phyloP scores from a whole-genome alignment of 2,797 vertebrate species.

The Jordanella pulchra region DNA sequence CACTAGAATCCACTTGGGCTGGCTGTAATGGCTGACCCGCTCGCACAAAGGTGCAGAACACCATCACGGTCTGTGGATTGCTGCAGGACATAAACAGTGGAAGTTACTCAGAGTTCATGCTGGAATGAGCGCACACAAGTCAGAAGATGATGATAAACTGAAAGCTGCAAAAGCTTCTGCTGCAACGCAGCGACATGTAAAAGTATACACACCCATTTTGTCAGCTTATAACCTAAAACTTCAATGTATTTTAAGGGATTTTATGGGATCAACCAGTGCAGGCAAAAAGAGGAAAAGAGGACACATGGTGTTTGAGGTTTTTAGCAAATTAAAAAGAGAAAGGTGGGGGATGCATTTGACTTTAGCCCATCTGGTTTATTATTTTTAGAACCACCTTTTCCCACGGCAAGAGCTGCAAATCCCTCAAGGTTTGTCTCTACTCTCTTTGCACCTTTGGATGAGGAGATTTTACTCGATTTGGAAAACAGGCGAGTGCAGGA shows the following conservation, averaged over 20 bases:
- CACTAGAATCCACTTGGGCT: constrained; percentile 67
- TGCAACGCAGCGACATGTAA: constrained; percentile 8
- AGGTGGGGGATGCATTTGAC: not conserved
- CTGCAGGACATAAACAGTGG: constrained; percentile 52
- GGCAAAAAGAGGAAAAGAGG: not conserved
- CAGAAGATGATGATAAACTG: constrained; percentile 51
- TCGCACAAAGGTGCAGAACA: constrained; percentile 31
- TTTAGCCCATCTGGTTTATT: not conserved
- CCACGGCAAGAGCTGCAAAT: not conserved
- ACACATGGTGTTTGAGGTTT: not conserved
- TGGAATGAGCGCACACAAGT: constrained; percentile 61
- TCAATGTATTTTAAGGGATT: not conserved
- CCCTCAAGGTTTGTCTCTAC: not conserved
- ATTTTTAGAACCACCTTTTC: not conserved
- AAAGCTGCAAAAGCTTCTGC: constrained; percentile 32
- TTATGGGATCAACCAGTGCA: not conserved
- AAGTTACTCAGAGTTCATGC: constrained; percentile 25
- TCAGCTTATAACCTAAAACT: not conserved
- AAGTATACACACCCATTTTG: not conserved
- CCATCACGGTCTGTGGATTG: constrained; percentile 43
- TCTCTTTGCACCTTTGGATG: not conserved
- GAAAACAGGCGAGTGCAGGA: not conserved
- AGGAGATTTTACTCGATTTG: not conserved
- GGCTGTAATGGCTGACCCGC: constrained; percentile 66
- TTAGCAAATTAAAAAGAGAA: not conserved